Evolutionary conservation across 2,888 invertebrate species (phyloP), one percentile per base, ranked within the genome.

Genomic region (Melanotus villosus): DNA sequence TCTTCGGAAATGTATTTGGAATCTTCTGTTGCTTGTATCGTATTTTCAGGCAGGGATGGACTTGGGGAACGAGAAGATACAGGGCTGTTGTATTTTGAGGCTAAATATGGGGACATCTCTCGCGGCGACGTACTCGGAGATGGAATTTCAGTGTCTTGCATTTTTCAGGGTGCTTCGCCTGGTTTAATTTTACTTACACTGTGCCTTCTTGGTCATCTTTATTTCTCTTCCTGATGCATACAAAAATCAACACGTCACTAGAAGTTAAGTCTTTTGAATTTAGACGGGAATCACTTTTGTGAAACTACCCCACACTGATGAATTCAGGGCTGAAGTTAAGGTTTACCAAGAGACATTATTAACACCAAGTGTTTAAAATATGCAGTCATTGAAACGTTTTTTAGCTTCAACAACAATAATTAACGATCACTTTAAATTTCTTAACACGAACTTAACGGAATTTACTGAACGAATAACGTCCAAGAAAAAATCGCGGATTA

Each of bases 1-100:
- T 92, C 93, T 75, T 93, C 90, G 74, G 83, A 81, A 67, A 80
- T 52, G 75, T 80, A 83, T 69, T 83, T 84, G 18, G 78, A 70
- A 65, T 77, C 75, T 71, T 83, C 80, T 77, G 82, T 66, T 77
- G 81, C 59, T 88, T 81, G 86, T 77, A 70, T 74, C 85, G 84
- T 78, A 85, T 87, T 88, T 63, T 83, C 81, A 12, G 81, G 78
- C 72, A 80, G 81, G 76, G 85, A 85, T 76, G 87, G 86, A 82
- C 86, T 87, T 76, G 85, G 83, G 56, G 84, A 84, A 75, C 84
- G 78, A 60, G 84, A 85, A 45, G 84, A 83, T 72, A 82, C 81
- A 18, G 83, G 84, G 72, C 83, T 84, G 65, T 81, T 79, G 78
- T 83, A 85, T 74, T 83, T 84, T n/a, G 83, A 81, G 50, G 80